These are phyloP conservation scores for Alosa alosa DNA, from an alignment of 2,113 vertebrate species.

Conservation along the genomic window DNA sequence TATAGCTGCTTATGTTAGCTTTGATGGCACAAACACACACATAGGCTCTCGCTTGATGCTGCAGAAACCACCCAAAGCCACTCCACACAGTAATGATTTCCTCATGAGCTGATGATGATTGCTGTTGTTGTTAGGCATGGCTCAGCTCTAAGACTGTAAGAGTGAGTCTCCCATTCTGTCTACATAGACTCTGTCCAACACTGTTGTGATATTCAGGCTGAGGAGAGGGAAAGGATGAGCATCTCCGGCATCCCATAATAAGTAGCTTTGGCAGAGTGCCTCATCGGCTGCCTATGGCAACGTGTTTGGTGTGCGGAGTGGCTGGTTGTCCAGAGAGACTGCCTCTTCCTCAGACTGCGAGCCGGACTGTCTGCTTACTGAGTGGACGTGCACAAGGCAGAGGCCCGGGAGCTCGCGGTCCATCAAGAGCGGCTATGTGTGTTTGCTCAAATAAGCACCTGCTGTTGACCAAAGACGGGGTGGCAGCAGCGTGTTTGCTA, in stretches of 20 bases:
- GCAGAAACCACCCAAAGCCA: too few relatives aligned
- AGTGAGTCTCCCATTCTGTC: not conserved
- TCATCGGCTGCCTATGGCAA: not conserved
- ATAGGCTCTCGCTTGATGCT: too few relatives aligned
- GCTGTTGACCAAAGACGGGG: not conserved
- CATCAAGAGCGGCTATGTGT: not conserved
- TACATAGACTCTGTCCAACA: not conserved
- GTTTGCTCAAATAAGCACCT: constrained; percentile 2
- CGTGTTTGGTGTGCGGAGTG: not conserved
- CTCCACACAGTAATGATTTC: too few relatives aligned
- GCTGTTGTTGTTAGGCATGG: not conserved
- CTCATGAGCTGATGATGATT: not conserved
- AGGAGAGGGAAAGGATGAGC: not conserved
- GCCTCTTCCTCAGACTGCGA: constrained; percentile 4
- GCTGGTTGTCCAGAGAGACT: not conserved
- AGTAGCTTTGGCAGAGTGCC: not conserved
- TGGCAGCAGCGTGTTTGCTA: not conserved
- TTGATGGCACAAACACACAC: not conserved
- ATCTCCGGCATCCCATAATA: not conserved
- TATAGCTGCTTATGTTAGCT: not conserved
- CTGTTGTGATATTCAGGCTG: not conserved
- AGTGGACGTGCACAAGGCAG: not conserved
- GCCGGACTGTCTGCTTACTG: not conserved
- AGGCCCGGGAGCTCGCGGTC: not conserved
- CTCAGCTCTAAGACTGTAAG: not conserved